These are phyloP conservation scores for Microctonus aethiopoides DNA, from an alignment of 2,888 invertebrate species.

Conservation along the genomic window DNA sequence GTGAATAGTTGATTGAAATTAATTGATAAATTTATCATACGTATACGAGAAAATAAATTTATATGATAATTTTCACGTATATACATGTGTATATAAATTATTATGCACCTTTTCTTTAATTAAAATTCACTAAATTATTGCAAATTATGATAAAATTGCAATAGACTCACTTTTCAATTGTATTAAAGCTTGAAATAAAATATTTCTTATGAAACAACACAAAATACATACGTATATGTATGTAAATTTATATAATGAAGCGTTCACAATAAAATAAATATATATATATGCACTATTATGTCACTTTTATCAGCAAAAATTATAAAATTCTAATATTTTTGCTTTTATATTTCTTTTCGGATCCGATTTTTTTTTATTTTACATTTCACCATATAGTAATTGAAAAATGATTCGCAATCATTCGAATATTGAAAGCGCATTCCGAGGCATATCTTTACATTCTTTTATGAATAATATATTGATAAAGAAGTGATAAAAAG, in stretches of 20 bases:
- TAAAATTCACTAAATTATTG: slow-evolving; percentile 31
- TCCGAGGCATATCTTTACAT: too few relatives aligned
- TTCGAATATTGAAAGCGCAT: too few relatives aligned
- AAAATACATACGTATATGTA: slow-evolving; percentile 1
- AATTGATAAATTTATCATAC: slow-evolving; percentile 21
- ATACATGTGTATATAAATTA: too few relatives aligned
- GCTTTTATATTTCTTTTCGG: neutral
- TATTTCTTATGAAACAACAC: neutral
- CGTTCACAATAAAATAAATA: neutral
- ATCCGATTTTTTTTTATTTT: neutral
- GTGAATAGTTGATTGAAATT: slow-evolving; percentile 26
- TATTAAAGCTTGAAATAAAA: neutral
- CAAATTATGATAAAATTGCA: neutral
- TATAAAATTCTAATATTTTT: neutral
- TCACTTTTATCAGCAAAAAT: neutral
- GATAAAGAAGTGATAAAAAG: too few relatives aligned
- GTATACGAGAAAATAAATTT: slow-evolving; percentile 21
- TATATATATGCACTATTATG: neutral
- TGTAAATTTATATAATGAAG: neutral
- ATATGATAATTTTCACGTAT: slow-evolving; percentile 22
- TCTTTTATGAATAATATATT: too few relatives aligned
- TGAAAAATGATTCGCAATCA: too few relatives aligned
- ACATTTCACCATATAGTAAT: too few relatives aligned
- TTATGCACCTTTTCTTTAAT: slow-evolving; percentile 28
- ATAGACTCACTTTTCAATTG: neutral